A percentile compares a stretch with the other conserved stretches of the same genome.
Conservation (phyloP, 2,797 vertebrate species). For the Amblyopsis hoosieri region DNA sequence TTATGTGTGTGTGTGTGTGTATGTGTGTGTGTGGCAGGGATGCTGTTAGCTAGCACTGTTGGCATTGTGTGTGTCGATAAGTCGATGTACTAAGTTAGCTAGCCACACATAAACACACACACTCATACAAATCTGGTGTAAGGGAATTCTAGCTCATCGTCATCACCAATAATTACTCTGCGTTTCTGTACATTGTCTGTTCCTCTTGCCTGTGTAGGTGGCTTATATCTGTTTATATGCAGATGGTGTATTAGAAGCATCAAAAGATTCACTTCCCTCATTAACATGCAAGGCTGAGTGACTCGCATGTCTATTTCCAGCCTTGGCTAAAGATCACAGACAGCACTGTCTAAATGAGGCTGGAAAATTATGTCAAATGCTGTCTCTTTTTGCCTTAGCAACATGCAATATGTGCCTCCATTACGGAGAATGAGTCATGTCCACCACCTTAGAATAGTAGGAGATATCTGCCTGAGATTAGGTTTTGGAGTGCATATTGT, state of each 20-base stretch:
- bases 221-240: slow-evolving; percentile 3
- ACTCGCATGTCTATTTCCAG: slow-evolving; percentile 39
- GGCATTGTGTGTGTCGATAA: too few species aligned
- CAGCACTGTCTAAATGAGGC: slow-evolving; percentile 38
- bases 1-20: too few species aligned
- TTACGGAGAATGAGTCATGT: slow-evolving; percentile 43
- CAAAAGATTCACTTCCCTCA: slow-evolving; percentile 25
- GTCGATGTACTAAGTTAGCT: too few species aligned
- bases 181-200: too few species aligned
- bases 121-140: background rate
- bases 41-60: too few species aligned
- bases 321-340: slow-evolving; percentile 34
- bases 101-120: too few species aligned
- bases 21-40: too few species aligned
- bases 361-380: slow-evolving; percentile 36
- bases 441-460: slow-evolving; percentile 39
- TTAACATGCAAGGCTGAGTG: slow-evolving; percentile 16
- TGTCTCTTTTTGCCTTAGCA: slow-evolving; percentile 28
- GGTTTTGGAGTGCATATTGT: slow-evolving; percentile 60
- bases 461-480: slow-evolving; percentile 46
- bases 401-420: slow-evolving; percentile 14
- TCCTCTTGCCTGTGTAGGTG: background rate
- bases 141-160: background rate
- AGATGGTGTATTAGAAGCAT: slow-evolving; percentile 22
- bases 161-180: background rate